phyloP scores from a whole-genome alignment of 2,113 vertebrate genomes.

The Ploceus nigricollis region DNA sequence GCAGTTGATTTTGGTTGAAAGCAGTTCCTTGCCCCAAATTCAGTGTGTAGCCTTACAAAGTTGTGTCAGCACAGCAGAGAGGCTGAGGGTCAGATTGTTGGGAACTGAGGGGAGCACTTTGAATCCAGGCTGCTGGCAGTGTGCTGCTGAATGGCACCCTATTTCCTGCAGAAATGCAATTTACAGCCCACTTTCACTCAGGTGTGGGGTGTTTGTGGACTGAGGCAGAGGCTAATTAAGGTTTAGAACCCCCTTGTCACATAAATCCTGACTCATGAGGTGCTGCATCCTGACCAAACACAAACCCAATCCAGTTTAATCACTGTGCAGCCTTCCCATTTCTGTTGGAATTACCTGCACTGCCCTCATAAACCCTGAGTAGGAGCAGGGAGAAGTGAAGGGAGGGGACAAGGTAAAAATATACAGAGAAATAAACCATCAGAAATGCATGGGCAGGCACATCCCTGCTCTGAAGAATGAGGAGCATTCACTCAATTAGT shows the following conservation, averaged over 20 bases:
- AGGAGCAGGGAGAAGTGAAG: neutral
- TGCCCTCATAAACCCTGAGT: neutral
- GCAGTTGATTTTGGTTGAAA: neutral
- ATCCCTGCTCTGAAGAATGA: neutral
- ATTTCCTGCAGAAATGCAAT: neutral
- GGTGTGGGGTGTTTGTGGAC: neutral
- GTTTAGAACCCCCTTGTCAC: neutral
- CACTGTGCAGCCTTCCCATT: neutral
- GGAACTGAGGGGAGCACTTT: neutral
- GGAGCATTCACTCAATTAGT: neutral
- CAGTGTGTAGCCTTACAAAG: neutral
- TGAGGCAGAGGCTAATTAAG: neutral
- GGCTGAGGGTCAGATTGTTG: neutral
- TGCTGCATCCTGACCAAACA: neutral
- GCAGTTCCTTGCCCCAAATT: neutral
- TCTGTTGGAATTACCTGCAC: neutral
- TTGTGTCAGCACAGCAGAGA: neutral
- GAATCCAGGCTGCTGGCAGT: neutral
- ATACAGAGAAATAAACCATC: neutral
- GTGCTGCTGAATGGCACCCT: neutral
- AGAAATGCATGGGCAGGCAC: neutral
- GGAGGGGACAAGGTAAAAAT: neutral
- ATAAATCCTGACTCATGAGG: neutral
- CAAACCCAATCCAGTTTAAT: neutral
- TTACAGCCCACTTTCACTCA: neutral